These are phyloP conservation scores for Temnothorax longispinosus DNA, from an alignment of 1,140 invertebrate genomes.

Conservation along the genomic window DNA sequence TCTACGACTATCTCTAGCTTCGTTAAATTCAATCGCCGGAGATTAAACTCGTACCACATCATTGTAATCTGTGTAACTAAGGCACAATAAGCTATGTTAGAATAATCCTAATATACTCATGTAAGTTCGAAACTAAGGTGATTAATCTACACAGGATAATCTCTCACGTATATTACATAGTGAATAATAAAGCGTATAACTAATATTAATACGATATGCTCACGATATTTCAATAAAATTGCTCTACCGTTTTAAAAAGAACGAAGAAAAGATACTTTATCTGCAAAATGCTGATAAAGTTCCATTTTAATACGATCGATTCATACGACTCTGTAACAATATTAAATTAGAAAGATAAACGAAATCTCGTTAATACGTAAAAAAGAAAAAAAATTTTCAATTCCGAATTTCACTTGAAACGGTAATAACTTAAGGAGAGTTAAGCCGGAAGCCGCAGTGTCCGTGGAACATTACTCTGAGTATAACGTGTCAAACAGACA, in stretches of 20 bases:
- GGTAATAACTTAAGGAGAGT: constrained; percentile 36
- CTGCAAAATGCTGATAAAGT: not conserved
- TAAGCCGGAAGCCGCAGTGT: constrained; percentile 33
- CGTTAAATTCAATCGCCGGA: constrained; percentile 30
- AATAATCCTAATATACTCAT: constrained; percentile 39
- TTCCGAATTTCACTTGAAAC: constrained; percentile 28
- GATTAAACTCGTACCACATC: constrained; percentile 27
- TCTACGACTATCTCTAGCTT: not conserved
- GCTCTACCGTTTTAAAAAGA: not conserved
- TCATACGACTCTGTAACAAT: not conserved
- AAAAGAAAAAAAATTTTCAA: constrained; percentile 42
- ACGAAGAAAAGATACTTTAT: not conserved
- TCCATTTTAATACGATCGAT: constrained; percentile 1
- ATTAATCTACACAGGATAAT: constrained; percentile 4
- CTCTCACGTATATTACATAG: not conserved
- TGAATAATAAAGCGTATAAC: not conserved
- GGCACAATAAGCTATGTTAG: not conserved
- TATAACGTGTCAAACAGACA: constrained; percentile 32
- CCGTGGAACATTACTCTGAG: constrained; percentile 36
- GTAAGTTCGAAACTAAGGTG: constrained; percentile 13
- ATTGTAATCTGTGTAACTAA: constrained; percentile 25
- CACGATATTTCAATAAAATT: not conserved
- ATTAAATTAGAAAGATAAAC: constrained; percentile 30
- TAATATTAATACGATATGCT: not conserved
- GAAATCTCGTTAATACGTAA: not conserved